Base-by-base conservation (phyloP, 2,888 invertebrate species). In the Ommatoiulus sabulosus region DNA sequence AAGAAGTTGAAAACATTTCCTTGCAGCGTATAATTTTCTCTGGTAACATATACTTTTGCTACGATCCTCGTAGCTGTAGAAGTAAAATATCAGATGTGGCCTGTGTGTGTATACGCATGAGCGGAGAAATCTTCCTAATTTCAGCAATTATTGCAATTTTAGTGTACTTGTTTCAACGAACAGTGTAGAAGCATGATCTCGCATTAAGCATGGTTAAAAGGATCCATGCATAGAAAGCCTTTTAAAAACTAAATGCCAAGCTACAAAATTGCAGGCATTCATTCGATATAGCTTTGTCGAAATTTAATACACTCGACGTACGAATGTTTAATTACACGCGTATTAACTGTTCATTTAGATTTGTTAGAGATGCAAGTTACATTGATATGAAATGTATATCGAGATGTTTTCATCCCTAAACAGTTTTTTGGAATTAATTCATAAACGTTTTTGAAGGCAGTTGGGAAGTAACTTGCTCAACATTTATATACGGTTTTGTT, bases 111-210 rank as follows among this genome's bases (percentile, higher is more conserved):
- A 63, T 52, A 6, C n/a, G 63, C 63, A n/a, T 63, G 63, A 63
- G 63, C n/a, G n/a, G n/a, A 63, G 63, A 63, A 63, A 63, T 63
- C 63, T 63, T 63, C n/a, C 63, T 7, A n/a, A 63, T 63, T 63
- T 35, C 24, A 3, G 35, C 35, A 80, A 35, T 80, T 72, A 72
- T 8, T 20, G 72, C 20, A 72, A 24, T 72, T 63, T 24, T n/a
- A n/a, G n/a, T 72, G 72, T 24, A 72, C 24, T 72, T 72, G 8
- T 7, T 72, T 24, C 72, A 7, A 10, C 72, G 20, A 72, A n/a
- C n/a, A 20, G 7, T 20, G 8, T 72, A 24, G 24, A 72, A 20
- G 72, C 24, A 72, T 72, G 20, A 72, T 72, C 72, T 72, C 10
- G 24, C 8, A 72, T 72, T 72, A 72, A 24, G 8, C 72, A 72